Conservation (phyloP, 2,888 invertebrate species). For the Leucoptera coffeella region DNA sequence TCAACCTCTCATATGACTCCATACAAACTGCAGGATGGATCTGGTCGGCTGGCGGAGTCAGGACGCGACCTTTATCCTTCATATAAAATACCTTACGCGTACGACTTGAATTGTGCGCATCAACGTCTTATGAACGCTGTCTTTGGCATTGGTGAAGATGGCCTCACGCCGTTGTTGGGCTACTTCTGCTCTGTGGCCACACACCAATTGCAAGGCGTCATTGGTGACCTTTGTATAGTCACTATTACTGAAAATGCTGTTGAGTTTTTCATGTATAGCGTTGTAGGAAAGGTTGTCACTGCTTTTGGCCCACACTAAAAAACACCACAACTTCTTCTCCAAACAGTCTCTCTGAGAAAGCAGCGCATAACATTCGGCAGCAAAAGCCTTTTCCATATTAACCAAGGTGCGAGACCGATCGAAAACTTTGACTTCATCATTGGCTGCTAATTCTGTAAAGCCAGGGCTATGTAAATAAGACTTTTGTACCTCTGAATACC, state of each 20-base stretch:
- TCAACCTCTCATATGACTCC: too few relatives aligned
- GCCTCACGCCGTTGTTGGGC: slow-evolving; percentile 5
- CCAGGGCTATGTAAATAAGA: not conserved
- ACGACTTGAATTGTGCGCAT: slow-evolving; percentile 4
- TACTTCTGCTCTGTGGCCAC: slow-evolving; percentile 6
- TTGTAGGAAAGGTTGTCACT: not conserved
- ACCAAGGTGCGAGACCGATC: not conserved
- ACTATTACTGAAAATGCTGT: not conserved
- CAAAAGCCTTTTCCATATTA: slow-evolving; percentile 1
- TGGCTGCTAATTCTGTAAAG: slow-evolving; percentile 1
- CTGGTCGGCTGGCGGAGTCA: slow-evolving; percentile 1
- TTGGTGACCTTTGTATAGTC: not conserved
- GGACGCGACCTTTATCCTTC: not conserved
- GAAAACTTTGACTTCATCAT: slow-evolving; percentile 1
- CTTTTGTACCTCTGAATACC: slow-evolving; percentile 1
- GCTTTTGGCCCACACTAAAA: slow-evolving; percentile 1
- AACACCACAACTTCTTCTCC: not conserved
- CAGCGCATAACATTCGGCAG: not conserved
- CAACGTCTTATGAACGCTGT: slow-evolving; percentile 1
- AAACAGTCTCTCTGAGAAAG: not conserved
- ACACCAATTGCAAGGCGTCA: slow-evolving; percentile 6
- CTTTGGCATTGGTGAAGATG: not conserved
- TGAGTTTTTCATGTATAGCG: not conserved
- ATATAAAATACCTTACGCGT: slow-evolving; percentile 1
- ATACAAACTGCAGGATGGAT: not conserved